Conservation (phyloP, 2,113 vertebrate species). For the Clinocottus analis region DNA sequence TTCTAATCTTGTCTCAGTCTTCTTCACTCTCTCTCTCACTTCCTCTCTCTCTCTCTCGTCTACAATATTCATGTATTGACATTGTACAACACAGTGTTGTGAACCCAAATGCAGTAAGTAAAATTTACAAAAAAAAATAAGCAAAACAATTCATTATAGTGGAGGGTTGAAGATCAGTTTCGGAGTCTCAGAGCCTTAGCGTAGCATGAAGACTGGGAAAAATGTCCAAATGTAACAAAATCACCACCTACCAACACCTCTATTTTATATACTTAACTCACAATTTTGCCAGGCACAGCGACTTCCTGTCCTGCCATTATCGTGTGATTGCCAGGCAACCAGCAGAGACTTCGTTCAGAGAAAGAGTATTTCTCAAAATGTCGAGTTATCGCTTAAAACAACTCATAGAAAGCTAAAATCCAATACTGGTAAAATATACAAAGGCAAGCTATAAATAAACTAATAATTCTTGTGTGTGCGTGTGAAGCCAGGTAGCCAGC, state of each 20-base stretch:
- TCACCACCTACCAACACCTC: not conserved
- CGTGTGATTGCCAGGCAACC: not conserved
- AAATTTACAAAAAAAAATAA: not conserved
- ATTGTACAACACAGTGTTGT: not conserved
- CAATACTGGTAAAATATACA: no score
- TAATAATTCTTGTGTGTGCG: no score
- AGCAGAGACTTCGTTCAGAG: not conserved
- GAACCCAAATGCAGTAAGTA: not conserved
- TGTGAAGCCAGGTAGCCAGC: constrained; percentile 17
- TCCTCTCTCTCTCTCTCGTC: not conserved
- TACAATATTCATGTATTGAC: not conserved
- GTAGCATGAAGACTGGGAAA: not conserved
- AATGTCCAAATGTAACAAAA: not conserved
- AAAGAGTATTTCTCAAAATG: not conserved
- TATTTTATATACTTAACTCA: not conserved
- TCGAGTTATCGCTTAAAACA: not conserved
- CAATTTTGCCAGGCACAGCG: not conserved
- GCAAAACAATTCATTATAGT: not conserved
- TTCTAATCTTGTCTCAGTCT: not conserved
- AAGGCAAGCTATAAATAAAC: no score
- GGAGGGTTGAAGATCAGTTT: not conserved
- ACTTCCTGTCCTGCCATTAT: not conserved
- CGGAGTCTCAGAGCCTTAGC: not conserved
- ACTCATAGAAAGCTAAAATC: no score
- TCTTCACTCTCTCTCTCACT: no score